Percentiles rank a stretch among this genome's conserved stretches.
These are phyloP conservation scores for Lacerta bilineata DNA, from an alignment of 2,797 vertebrate species.

Conservation along the genomic window DNA sequence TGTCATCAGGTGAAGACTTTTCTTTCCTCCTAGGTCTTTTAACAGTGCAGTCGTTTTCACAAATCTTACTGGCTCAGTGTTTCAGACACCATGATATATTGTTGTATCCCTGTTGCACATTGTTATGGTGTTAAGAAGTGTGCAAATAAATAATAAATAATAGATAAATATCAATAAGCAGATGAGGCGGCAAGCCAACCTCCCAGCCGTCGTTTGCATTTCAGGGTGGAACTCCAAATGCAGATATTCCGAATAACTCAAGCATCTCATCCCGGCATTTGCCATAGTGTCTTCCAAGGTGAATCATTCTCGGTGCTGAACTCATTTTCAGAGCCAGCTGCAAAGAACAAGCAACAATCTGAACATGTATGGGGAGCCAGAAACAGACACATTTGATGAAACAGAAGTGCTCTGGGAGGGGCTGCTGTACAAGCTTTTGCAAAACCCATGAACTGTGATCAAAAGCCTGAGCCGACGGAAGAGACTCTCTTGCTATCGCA, in stretches of 20 bases:
- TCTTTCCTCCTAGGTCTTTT: no score
- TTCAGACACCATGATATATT: no score
- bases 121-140: no score
- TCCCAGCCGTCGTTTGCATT: neutral
- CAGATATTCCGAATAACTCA: neutral
- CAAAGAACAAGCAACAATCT: neutral
- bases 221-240: neutral
- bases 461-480: constrained; percentile 15
- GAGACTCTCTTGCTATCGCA: neutral
- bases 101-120: no score
- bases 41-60: no score
- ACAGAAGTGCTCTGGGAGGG: neutral
- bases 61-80: no score
- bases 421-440: constrained; percentile 3
- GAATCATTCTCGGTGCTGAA: constrained; percentile 3
- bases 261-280: neutral
- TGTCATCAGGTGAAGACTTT: no score
- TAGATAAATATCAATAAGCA: neutral
- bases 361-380: neutral
- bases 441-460: constrained; percentile 32
- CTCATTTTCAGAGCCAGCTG: constrained; percentile 17
- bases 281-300: neutral
- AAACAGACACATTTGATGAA: neutral
- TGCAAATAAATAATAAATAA: no score
- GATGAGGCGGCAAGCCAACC: neutral